A percentile compares a stretch with the other conserved stretches of the same genome.
These are phyloP conservation scores for Alcedo quadribrachys DNA, from an alignment of 2,797 vertebrate genomes.

Conservation along the genomic window DNA sequence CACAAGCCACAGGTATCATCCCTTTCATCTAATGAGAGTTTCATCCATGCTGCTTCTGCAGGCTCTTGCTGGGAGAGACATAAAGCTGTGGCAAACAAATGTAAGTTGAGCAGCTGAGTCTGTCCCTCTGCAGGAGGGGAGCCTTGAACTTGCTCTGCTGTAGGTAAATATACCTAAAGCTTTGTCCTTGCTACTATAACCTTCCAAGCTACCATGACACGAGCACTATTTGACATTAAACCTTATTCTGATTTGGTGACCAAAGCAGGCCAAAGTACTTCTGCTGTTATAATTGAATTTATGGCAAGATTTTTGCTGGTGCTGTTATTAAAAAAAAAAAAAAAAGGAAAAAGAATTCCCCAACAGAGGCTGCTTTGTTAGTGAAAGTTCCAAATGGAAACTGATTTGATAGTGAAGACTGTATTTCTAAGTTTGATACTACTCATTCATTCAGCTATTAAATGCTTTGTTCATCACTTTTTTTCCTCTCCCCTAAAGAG, in stretches of 20 bases:
- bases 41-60: neutral
- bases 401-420: neutral
- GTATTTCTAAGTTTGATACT: neutral
- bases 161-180: neutral
- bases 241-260: neutral
- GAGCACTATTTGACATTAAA: neutral
- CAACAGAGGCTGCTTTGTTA: slow-evolving; percentile 12
- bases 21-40: neutral
- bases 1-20: slow-evolving; percentile 17
- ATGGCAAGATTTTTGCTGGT: neutral
- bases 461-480: neutral
- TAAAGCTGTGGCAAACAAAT: neutral
- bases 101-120: neutral
- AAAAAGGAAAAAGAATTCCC: neutral
- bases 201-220: neutral
- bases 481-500: neutral
- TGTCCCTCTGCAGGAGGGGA: neutral
- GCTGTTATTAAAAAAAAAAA: neutral
- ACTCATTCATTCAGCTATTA: neutral
- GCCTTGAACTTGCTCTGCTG: neutral
- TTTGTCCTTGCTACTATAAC: neutral
- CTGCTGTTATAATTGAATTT: neutral
- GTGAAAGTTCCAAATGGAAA: neutral
- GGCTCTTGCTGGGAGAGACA: neutral
- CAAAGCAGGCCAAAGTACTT: neutral